A percentile compares a stretch with the other conserved stretches of the same genome.
Evolutionary conservation across 2,113 vertebrate species (phyloP).

Genomic region (Meriones unguiculatus): DNA sequence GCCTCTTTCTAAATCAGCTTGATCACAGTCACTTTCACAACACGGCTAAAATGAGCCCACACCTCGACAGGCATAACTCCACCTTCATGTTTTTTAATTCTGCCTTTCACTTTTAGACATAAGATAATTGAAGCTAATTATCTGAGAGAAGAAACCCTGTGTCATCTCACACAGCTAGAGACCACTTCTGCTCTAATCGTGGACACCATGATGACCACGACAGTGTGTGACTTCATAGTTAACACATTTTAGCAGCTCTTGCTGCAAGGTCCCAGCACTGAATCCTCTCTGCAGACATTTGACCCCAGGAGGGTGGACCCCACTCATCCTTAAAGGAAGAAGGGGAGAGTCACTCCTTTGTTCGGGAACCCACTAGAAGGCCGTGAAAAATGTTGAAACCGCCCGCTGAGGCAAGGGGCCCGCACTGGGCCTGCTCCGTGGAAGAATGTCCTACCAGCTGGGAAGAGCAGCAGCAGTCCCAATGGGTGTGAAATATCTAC

Average conservation of each 20-base stretch:
- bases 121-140: conserved; percentile 34
- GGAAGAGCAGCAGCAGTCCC: background rate
- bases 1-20: conserved; percentile 24
- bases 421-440: background rate
- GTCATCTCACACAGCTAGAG: conserved; percentile 44
- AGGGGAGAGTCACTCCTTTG: background rate
- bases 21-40: conserved; percentile 11
- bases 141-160: background rate
- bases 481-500: background rate
- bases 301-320: background rate
- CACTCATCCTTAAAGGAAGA: background rate
- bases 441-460: too few species aligned
- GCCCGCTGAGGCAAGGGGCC: background rate
- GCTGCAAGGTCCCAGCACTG: background rate
- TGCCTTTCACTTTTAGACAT: conserved; percentile 18
- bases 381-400: background rate
- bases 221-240: background rate
- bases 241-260: background rate
- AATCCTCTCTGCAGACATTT: background rate
- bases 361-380: too few species aligned
- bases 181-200: conserved; percentile 38
- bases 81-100: background rate
- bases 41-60: conserved; percentile 26
- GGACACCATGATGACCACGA: conserved; percentile 1
- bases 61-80: background rate